Base-by-base conservation (phyloP, 2,888 invertebrate genomes). In the Arrhopalites spinosus region DNA sequence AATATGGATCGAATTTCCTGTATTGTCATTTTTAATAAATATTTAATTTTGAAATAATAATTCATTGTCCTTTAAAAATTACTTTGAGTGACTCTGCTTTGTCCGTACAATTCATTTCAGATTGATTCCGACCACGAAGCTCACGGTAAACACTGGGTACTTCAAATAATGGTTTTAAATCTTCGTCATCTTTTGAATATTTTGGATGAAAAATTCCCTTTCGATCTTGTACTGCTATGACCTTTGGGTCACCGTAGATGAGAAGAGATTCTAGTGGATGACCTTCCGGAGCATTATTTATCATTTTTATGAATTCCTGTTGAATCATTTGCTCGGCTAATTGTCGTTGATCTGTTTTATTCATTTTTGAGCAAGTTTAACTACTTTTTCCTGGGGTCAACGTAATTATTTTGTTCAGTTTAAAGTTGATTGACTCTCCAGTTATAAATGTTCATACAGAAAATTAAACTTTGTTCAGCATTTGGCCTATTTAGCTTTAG, bases 141-240 rank as follows among this genome's bases (percentile, higher is more conserved):
- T 56, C 66, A 1, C 25, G 15, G 53, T 73, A 73, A 7, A 66
- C 66, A 66, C 73, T 73, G 15, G 36, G 13, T 11, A 45, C 47
- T 5, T 64, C 30, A 53, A 66, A 66, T 20, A 73, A n/a, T 27
- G 63, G 56, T 23, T 66, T 27, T 3, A 66, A 29, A 15, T 66
- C 66, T n/a, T 63, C 53, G 5, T 73, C 73, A 25, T 66, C 56
- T 20, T 50, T 25, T n/a, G 25, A 15, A 13, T 66, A 56, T 53
- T 25, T 47, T 25, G 73, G 66, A 25, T 29, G 73, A 36, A 73
- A 73, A 8, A 64, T 50, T 23, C 56, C 66, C 2, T 66, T 20
- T 50, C 53, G 3, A 20, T 73, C 73, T 17, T 73, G 47, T 11
- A 70, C 53, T 2, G 73, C 73, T n/a, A 73, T 66, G 15, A 73